Evolutionary conservation across 2,797 vertebrate species (phyloP).

Genomic region (Cyprinodon diabolis): DNA sequence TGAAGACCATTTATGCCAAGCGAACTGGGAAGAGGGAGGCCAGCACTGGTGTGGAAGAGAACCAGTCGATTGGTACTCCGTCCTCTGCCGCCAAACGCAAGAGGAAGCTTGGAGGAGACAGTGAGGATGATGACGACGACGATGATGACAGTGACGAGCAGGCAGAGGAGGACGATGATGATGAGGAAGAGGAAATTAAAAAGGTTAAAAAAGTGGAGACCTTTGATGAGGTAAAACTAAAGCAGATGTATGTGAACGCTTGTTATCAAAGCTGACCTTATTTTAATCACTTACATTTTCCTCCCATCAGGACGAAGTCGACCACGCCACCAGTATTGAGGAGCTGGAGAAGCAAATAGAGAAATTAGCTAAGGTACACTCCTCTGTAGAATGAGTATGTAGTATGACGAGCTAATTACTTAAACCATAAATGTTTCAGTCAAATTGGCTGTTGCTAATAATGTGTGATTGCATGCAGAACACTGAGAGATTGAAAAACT

Average conservation of each 20-base stretch:
- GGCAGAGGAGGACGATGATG: conserved; percentile 94
- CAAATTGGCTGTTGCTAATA: conserved; percentile 21
- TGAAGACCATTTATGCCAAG: conserved; percentile 94
- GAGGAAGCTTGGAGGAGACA: conserved; percentile 88
- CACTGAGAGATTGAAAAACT: conserved; percentile 6
- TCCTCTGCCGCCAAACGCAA: conserved; percentile 88
- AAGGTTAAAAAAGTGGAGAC: conserved; percentile 91
- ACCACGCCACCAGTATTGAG: conserved; percentile 93
- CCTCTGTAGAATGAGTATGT: conserved; percentile 14
- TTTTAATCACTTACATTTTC: conserved; percentile 7
- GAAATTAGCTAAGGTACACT: conserved; percentile 92
- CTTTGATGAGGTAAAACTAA: conserved; percentile 87
- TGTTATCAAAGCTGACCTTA: not conserved
- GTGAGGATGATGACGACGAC: conserved; percentile 92
- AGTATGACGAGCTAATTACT: conserved; percentile 10
- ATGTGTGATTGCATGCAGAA: conserved; percentile 15
- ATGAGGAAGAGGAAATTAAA: conserved; percentile 94
- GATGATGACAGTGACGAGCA: conserved; percentile 96
- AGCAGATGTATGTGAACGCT: not conserved
- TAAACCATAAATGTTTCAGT: conserved; percentile 13
- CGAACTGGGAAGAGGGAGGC: conserved; percentile 92
- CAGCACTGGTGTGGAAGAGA: conserved; percentile 86
- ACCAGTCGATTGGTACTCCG: conserved; percentile 84
- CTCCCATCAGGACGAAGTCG: conserved; percentile 90
- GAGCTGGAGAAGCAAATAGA: conserved; percentile 99